Evolutionary conservation across 2,797 vertebrate species (phyloP), one percentile per base, ranked within the genome.

Genomic region (Leuciscus waleckii): DNA sequence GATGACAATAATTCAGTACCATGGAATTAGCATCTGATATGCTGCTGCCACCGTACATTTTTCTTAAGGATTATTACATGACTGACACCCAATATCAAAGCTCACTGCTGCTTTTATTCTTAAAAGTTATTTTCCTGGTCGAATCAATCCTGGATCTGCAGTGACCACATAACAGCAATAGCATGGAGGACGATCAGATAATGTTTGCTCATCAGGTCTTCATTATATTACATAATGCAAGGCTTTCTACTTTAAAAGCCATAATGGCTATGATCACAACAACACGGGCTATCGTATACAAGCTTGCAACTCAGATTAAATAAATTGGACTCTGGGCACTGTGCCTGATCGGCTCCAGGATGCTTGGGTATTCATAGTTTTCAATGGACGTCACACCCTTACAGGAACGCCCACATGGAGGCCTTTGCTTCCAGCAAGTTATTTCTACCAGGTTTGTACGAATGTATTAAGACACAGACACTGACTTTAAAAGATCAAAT

Each of bases 221-320:
- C 85, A 81, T 85, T 83, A 70, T 80, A 91, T 92, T 92, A 91
- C 81, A 83, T 86, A 89, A 89, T 86, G 87, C 41, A 54, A 75
- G 37, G 77, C 29, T 85, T 89, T 92, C 73, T 88, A 87, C 90
- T 89, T 85, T 69, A 88, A 74, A 89, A 81, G 87, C 82, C 85
- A 87, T 81, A 79, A 89, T 81, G 87, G 77, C 68, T 79, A 16
- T 65, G 29, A 26, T 87, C 21, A 49, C 46, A 26, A 68, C 39
- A 58, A 69, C 74, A 81, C 16, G 0, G 46, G 70, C 69, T 65
- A 16, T 6, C 3, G 37, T 71, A 67, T 35, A 49, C 46, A 58
- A 46, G 81, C 37, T n/a, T 74, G 58, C 49, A 54, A 54, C 41
- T 83, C 32, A 58, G 74, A 43, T 49, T 43, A 49, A 70, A 82